These are phyloP conservation scores for Agonopterix alstromeriana DNA, from an alignment of 2,888 invertebrate species.

Conservation along the genomic window DNA sequence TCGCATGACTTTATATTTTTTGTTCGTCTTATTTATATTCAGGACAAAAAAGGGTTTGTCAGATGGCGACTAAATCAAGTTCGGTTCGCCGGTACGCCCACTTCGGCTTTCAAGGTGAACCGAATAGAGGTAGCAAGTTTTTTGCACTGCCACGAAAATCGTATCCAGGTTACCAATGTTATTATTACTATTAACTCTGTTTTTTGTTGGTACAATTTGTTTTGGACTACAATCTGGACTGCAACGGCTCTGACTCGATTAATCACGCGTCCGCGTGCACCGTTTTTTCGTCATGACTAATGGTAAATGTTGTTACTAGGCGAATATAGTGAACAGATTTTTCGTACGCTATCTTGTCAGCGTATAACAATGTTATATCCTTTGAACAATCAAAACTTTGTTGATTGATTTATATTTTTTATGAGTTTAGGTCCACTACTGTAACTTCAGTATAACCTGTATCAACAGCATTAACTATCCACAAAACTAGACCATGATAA, in stretches of 20 bases:
- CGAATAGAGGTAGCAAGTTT: conserved; percentile 52
- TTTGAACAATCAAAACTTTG: no score
- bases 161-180: conserved; percentile 40
- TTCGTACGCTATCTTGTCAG: no score
- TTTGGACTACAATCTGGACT: conserved; percentile 30
- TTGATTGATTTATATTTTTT: no score
- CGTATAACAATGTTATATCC: no score
- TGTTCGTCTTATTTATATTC: conserved; percentile 69
- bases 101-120: conserved; percentile 61
- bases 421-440: no score
- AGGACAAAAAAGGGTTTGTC: conserved; percentile 73
- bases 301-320: conserved; percentile 34
- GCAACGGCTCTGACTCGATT: conserved; percentile 39
- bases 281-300: conserved; percentile 28
- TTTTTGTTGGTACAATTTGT: conserved; percentile 24
- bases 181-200: conserved; percentile 33
- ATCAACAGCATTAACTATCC: no score
- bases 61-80: conserved; percentile 71
- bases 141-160: conserved; percentile 27
- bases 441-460: no score
- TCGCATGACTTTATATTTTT: conserved; percentile 53
- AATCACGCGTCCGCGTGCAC: conserved; percentile 32
- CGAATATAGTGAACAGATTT: neutral
- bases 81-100: conserved; percentile 66
- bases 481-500: no score